phyloP scores from a whole-genome alignment of 2,113 vertebrate genomes.

The Hirundichthys speculiger region DNA sequence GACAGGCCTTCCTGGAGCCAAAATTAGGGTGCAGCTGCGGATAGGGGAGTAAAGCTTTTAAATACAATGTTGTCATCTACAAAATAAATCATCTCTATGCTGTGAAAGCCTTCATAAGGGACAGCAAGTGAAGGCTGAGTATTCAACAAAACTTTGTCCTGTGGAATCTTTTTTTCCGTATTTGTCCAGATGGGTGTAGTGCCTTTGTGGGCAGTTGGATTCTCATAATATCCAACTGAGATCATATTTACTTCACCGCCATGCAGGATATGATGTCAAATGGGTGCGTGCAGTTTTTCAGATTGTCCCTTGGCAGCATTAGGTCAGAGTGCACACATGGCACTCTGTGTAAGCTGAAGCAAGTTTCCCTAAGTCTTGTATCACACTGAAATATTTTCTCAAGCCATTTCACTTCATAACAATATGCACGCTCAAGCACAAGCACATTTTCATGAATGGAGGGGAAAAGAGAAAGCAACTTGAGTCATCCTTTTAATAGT shows the following conservation, averaged over 20 bases:
- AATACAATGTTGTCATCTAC: slow-evolving; percentile 7
- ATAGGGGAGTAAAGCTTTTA: slow-evolving; percentile 4
- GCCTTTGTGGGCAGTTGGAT: slow-evolving; percentile 15
- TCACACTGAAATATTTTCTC: background rate
- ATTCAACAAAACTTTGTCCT: slow-evolving; percentile 3
- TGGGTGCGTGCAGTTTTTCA: slow-evolving; percentile 39
- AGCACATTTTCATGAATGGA: background rate
- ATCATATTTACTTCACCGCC: slow-evolving; percentile 35
- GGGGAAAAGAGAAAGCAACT: background rate
- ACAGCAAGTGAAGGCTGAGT: background rate
- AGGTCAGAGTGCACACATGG: slow-evolving; percentile 7
- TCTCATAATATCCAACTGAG: slow-evolving; percentile 1
- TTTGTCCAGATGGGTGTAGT: slow-evolving; percentile 29
- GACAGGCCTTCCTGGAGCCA: slow-evolving; percentile 7
- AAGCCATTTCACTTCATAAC: too few species aligned
- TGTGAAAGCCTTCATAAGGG: background rate
- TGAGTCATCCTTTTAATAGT: slow-evolving; percentile 18
- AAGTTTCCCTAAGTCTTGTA: background rate
- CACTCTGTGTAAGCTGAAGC: background rate
- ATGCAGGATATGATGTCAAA: slow-evolving; percentile 58
- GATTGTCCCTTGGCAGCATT: slow-evolving; percentile 36
- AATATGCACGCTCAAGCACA: background rate
- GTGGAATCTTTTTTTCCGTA: background rate
- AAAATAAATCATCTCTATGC: background rate
- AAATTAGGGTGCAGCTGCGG: slow-evolving; percentile 31